Conservation (phyloP, 2,888 invertebrate genomes). For the Trimorus sp. region DNA sequence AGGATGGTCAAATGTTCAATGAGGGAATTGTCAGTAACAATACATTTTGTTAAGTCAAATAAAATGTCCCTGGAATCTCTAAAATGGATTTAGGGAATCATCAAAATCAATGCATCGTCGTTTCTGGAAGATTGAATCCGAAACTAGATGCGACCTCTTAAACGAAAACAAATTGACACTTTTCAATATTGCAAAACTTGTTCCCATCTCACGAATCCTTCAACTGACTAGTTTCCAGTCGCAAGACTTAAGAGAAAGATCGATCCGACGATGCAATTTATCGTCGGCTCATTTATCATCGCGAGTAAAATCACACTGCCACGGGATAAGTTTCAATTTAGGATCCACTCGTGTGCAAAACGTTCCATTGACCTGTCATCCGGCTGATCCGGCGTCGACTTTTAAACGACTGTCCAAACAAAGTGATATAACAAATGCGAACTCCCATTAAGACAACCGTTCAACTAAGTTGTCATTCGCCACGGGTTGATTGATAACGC, state of each 20-base stretch:
- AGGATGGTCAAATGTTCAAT: too few relatives aligned
- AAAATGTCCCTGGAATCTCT: too few relatives aligned
- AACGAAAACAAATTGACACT: too few relatives aligned
- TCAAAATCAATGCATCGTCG: too few relatives aligned
- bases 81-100: too few relatives aligned
- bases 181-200: neutral
- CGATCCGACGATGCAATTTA: constrained; percentile 30
- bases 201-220: neutral
- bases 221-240: too few relatives aligned
- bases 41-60: too few relatives aligned
- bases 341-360: constrained; percentile 28
- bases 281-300: constrained; percentile 40
- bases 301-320: constrained; percentile 47
- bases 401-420: constrained; percentile 37
- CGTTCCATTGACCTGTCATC: constrained; percentile 43
- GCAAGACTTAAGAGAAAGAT: constrained; percentile 25
- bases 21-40: too few relatives aligned
- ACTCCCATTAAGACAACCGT: constrained; percentile 10
- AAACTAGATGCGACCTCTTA: too few relatives aligned
- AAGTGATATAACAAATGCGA: constrained; percentile 27
- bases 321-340: constrained; percentile 39
- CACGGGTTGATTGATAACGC: constrained; percentile 29
- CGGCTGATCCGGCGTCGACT: constrained; percentile 21
- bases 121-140: too few relatives aligned
- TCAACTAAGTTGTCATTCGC: constrained; percentile 33